Evolutionary conservation across 2,113 vertebrate genomes (phyloP).

Genomic region (Mixornis gularis): DNA sequence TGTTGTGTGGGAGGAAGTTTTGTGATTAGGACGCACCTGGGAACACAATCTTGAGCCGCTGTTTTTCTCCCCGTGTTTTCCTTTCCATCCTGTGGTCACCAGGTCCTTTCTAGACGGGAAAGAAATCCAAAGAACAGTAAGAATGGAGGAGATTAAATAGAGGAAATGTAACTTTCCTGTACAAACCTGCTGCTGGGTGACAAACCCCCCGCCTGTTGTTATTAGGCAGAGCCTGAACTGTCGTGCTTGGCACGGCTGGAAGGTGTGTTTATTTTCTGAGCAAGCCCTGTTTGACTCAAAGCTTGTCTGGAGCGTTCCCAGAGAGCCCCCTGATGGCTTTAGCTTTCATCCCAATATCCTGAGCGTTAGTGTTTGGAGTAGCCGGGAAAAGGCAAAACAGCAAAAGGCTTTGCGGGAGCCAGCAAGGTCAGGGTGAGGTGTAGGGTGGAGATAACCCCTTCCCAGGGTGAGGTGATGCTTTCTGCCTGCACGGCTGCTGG

Average conservation of each 20-base stretch:
- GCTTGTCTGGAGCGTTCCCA: background rate
- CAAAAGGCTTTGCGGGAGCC: background rate
- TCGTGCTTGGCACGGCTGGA: background rate
- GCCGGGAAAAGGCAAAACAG: background rate
- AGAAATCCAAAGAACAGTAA: constrained; percentile 9
- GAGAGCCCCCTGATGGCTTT: constrained; percentile 40
- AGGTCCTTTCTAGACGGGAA: background rate
- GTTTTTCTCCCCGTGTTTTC: background rate
- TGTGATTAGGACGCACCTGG: background rate
- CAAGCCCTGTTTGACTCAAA: background rate
- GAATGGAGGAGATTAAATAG: constrained; percentile 29
- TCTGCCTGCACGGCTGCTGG: background rate
- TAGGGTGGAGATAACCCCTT: background rate
- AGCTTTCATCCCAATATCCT: background rate
- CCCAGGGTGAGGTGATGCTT: background rate
- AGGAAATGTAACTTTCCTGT: constrained; percentile 30
- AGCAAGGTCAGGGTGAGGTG: background rate
- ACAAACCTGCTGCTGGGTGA: background rate
- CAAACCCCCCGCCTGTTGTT: background rate
- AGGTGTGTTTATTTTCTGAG: constrained; percentile 20
- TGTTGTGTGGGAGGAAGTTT: background rate
- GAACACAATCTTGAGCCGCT: background rate
- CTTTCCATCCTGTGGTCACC: background rate
- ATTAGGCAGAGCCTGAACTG: background rate
- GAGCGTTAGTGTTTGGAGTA: background rate